These are phyloP conservation scores for Rhea pennata DNA, from an alignment of 2,113 vertebrate genomes.

Conservation along the genomic window DNA sequence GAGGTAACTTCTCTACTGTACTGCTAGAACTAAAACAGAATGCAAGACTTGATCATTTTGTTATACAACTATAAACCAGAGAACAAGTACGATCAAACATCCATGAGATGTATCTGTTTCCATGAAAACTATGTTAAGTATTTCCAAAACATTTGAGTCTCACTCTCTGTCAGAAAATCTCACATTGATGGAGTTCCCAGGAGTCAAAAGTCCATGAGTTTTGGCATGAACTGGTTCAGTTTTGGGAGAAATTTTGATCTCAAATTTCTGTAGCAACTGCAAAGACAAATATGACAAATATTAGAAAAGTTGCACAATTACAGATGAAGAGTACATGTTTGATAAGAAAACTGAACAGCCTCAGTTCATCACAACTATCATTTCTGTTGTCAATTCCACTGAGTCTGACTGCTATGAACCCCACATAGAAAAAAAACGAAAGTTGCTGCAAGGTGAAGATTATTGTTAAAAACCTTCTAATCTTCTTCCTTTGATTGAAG, in stretches of 20 bases:
- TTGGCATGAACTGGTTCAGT: constrained; percentile 81
- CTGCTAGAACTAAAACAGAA: neutral
- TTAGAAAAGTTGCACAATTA: constrained; percentile 3
- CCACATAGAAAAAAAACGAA: neutral
- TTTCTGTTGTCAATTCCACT: neutral
- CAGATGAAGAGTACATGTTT: neutral
- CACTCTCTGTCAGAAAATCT: constrained; percentile 82
- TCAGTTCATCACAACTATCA: neutral
- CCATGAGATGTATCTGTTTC: neutral
- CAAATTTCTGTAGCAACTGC: constrained; percentile 90
- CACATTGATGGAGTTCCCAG: constrained; percentile 81
- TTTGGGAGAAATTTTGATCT: constrained; percentile 80
- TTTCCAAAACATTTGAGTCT: neutral
- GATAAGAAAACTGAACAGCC: neutral
- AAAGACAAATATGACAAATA: constrained; percentile 10
- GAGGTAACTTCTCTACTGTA: neutral
- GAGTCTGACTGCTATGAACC: neutral
- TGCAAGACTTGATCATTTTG: neutral
- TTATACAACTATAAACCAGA: neutral
- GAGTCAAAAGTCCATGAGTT: constrained; percentile 89
- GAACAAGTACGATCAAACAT: neutral
- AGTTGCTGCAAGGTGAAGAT: neutral
- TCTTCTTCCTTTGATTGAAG: neutral
- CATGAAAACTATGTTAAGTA: neutral
- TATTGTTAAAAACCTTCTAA: neutral